Base-by-base conservation (phyloP, 2,888 invertebrate species). In the Diogma glabrata region DNA sequence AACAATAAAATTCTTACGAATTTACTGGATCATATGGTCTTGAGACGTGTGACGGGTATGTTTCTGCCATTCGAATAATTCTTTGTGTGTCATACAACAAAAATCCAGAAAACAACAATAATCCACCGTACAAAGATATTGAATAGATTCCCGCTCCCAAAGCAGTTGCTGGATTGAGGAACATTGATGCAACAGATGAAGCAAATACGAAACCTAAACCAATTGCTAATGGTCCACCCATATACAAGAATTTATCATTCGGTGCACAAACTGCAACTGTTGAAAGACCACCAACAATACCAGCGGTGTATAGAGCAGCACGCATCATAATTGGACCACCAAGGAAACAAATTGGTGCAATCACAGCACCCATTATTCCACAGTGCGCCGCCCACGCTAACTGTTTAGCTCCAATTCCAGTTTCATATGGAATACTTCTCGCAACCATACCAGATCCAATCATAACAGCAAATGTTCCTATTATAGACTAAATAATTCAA, bases 151-250 rank as follows among this genome's bases (percentile, higher is more conserved):
- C 78, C 77, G 64, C 30, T 3, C 20, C 30, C 24, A 96, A 72
- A 10, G 83, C 91, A 8, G 90, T 84, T 1, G 91, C 86, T 4
- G 95, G 87, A 23, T 95, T 91, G 51, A 97, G 72, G 72, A 95
- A 95, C 81, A 89, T 84, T 54, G 84, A 76, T 64, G 93, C 97
- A 52, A 99, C 64, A 0, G 92, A 91, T 12, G 96, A 87, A 19
- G 86, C 92, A 67, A 97, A 91, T 7, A 99, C 95, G 5, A 92
- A 84, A 45, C 96, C 97, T 19, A 99, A 73, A 5, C 97, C 97
- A 78, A 96, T 90, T 2, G 93, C 94, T 50, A 99, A 75, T 0
- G 97, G 95, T 5, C 91, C 97, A 51, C 91, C 91, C 90, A 95
- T 90, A 64, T 84, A 85, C 48, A 99, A 74, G 71, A 99, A 99